A percentile compares a stretch with the other conserved stretches of the same genome.
Evolutionary conservation across 2,888 invertebrate genomes (phyloP).

Genomic region (Caenorhabditis sulstoni): DNA sequence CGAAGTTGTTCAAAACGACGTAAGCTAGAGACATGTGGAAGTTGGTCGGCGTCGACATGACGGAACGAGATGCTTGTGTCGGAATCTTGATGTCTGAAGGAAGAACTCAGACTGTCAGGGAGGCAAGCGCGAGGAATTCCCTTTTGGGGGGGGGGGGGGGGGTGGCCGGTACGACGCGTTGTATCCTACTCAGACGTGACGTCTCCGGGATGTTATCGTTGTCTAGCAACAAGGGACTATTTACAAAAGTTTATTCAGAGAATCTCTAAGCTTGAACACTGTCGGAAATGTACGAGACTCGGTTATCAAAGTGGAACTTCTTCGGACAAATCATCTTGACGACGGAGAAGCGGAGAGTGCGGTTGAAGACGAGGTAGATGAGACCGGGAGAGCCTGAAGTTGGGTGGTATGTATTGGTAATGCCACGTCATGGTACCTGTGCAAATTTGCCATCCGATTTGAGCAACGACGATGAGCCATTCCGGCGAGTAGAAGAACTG

Average conservation of each 20-base stretch:
- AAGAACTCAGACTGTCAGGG: too few relatives aligned
- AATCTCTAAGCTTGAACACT: neutral
- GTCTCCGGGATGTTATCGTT: too few relatives aligned
- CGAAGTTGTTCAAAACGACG: neutral
- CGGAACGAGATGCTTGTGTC: too few relatives aligned
- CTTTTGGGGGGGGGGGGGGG: too few relatives aligned
- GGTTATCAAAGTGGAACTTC: neutral
- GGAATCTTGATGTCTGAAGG: too few relatives aligned
- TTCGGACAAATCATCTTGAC: conserved; percentile 9
- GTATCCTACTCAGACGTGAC: too few relatives aligned
- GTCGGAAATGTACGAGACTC: conserved; percentile 3
- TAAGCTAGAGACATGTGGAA: conserved; percentile 2
- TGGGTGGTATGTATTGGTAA: too few relatives aligned
- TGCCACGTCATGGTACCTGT: too few relatives aligned
- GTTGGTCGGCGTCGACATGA: neutral
- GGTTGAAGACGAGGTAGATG: conserved; percentile 20
- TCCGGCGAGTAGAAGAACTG: conserved; percentile 31
- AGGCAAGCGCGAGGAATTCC: too few relatives aligned
- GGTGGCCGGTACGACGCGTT: too few relatives aligned
- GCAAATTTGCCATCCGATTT: conserved; percentile 26
- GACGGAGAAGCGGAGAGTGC: conserved; percentile 1
- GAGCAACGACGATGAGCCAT: conserved; percentile 24
- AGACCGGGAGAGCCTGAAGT: conserved; percentile 17
- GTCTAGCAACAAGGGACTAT: neutral
- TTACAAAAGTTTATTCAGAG: neutral